Evolutionary conservation across 2,888 invertebrate species (phyloP).

Genomic region (Spodoptera exigua): DNA sequence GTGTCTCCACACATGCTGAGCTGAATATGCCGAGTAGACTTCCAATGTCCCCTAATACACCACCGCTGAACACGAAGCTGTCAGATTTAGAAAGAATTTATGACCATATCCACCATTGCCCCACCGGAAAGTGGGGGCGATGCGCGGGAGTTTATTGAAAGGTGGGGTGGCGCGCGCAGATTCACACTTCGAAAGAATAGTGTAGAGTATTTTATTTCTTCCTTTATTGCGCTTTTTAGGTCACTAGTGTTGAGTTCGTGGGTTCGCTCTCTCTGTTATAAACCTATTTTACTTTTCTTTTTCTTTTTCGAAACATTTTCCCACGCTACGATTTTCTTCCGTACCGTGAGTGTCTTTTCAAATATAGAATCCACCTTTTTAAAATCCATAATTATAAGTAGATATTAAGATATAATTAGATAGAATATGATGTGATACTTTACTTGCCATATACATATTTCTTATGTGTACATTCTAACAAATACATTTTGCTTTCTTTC

Average conservation of each 20-base stretch:
- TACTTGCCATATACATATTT: too few species aligned
- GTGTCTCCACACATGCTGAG: conserved; percentile 77
- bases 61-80: conserved; percentile 78
- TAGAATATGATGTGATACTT: too few species aligned
- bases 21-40: conserved; percentile 48
- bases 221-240: conserved; percentile 31
- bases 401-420: too few species aligned
- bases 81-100: conserved; percentile 87
- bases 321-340: too few species aligned
- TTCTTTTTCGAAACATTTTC: too few species aligned
- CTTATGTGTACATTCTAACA: too few species aligned
- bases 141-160: conserved; percentile 55
- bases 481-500: too few species aligned
- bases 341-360: too few species aligned
- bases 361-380: too few species aligned
- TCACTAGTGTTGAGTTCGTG: conserved; percentile 4
- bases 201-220: conserved; percentile 28
- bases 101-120: conserved; percentile 73
- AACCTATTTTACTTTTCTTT: too few species aligned
- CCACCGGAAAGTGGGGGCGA: conserved; percentile 78
- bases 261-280: too few species aligned
- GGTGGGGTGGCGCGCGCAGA: conserved; percentile 49
- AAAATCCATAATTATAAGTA: too few species aligned
- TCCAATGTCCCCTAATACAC: conserved; percentile 69
- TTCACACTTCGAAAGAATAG: conserved; percentile 12